A percentile compares a stretch with the other conserved stretches of the same genome.
phyloP scores from a whole-genome alignment of 2,888 invertebrate species.

The Mesodorylaimus sp. region DNA sequence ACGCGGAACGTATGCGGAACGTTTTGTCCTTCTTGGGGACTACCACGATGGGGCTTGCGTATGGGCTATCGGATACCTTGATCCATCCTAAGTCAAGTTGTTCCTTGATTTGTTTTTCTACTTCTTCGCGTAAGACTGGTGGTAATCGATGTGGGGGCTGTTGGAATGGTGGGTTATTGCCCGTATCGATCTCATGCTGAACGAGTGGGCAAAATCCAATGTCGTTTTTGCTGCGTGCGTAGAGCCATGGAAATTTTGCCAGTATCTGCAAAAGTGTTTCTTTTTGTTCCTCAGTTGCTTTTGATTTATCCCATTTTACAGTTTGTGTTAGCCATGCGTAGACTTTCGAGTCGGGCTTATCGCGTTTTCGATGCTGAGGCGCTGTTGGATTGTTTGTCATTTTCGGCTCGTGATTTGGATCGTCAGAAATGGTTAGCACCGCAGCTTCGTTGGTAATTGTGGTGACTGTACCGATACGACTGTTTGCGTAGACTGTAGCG shows the following conservation, averaged over 20 bases:
- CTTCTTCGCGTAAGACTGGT: not conserved
- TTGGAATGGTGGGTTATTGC: not conserved
- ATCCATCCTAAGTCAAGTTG: not conserved
- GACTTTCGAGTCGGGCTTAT: no score
- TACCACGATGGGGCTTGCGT: not conserved
- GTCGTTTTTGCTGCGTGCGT: not conserved
- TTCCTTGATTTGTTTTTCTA: not conserved
- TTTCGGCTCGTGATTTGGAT: no score
- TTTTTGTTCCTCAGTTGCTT: no score
- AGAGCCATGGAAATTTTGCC: not conserved
- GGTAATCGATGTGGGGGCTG: not conserved
- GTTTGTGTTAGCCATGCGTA: no score
- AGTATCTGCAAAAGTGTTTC: not conserved
- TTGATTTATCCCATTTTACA: no score
- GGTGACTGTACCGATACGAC: no score
- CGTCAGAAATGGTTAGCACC: no score
- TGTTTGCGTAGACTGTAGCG: no score
- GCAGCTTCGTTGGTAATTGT: no score
- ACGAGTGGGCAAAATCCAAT: not conserved
- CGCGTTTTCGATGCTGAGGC: no score
- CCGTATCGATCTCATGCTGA: not conserved
- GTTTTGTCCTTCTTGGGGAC: conserved; percentile 5
- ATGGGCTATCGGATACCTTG: not conserved
- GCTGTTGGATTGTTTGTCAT: no score
- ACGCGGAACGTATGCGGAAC: no score